Percentiles rank a stretch among this genome's conserved stretches.
Conservation (phyloP, 1,140 invertebrate species). For the Apolygus lucorum region DNA sequence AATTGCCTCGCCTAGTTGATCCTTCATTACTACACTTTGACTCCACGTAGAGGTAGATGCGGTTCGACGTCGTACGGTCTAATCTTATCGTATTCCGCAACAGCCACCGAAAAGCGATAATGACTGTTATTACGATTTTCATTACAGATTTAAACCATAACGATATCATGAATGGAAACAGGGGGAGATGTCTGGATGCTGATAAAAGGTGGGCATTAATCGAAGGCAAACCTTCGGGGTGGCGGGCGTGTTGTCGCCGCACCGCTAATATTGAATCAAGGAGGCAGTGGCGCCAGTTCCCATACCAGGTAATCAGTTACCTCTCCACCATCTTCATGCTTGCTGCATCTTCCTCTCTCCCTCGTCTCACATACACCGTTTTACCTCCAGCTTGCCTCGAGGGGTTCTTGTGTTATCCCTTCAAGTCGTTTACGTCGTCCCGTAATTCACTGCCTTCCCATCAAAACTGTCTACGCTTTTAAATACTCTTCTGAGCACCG, state of each 20-base stretch:
- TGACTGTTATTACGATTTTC: neutral
- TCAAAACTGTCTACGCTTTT: neutral
- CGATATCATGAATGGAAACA: neutral
- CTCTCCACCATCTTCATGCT: neutral
- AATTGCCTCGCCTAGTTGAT: too few species aligned
- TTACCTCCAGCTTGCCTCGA: neutral
- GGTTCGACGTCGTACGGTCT: too few species aligned
- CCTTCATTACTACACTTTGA: too few species aligned
- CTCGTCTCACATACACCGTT: too few species aligned
- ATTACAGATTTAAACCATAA: neutral
- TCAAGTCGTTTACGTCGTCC: neutral
- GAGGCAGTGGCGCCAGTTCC: slow-evolving; percentile 5
- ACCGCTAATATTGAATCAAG: slow-evolving; percentile 9
- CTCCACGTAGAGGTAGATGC: too few species aligned
- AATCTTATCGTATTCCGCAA: too few species aligned
- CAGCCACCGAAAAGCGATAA: too few species aligned
- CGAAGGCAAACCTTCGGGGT: neutral
- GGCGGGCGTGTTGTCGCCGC: neutral
- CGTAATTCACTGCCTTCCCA: slow-evolving; percentile 3
- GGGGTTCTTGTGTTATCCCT: neutral
- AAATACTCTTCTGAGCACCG: too few species aligned
- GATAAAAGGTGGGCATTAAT: slow-evolving; percentile 6
- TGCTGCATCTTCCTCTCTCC: too few species aligned
- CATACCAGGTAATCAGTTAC: slow-evolving; percentile 8
- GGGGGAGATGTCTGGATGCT: neutral